Base-by-base conservation (phyloP, 2,888 invertebrate species). In the Caenorhabditis plicata region DNA sequence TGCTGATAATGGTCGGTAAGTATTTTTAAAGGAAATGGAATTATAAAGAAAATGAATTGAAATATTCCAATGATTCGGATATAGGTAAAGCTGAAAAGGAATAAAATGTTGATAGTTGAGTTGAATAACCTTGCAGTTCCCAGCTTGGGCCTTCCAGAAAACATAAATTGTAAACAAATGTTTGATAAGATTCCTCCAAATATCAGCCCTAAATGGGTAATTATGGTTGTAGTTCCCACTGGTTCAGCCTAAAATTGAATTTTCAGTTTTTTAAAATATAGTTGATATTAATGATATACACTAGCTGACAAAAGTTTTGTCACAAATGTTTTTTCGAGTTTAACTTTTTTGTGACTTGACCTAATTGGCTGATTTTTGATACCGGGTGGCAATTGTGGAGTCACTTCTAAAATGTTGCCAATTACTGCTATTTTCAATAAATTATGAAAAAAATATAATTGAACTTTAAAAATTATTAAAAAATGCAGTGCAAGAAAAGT, bases 1-100 rank as follows among this genome's bases (percentile, higher is more conserved):
- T 38, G 52, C 41, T 71, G 71, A 43, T 64, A 67, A 31, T 71
- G 49, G 22, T 64, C 64, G 1, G 71, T 68, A n/a, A 71, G 40
- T 26, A 71, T 47, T 45, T 67, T 66, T 31, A 71, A 36, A 13
- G 71, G 71, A 40, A 67, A 67, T 3, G 71, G 71, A n/a, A 64
- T 47, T 15, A 67, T 58, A 47, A 65, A 71, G 44, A 68, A 71
- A 4, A 52, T 48, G 19, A 71, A 55, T 36, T 71, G 71, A 20
- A 67, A 61, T 22, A 69, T 57, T 13, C 58, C 63, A 13, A 71
- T 51, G 17, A 71, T 64, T 15, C 71, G 54, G 11, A 71, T 64
- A 33, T 71, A 71, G 1, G 64, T 57, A 53, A 71, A 71, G 47
- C 68, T 63, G 48, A 38, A 64, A 41, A n/a, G 13, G 25, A 31